Evolutionary conservation across 2,888 invertebrate genomes (phyloP).

Genomic region (Microchrysa polita): DNA sequence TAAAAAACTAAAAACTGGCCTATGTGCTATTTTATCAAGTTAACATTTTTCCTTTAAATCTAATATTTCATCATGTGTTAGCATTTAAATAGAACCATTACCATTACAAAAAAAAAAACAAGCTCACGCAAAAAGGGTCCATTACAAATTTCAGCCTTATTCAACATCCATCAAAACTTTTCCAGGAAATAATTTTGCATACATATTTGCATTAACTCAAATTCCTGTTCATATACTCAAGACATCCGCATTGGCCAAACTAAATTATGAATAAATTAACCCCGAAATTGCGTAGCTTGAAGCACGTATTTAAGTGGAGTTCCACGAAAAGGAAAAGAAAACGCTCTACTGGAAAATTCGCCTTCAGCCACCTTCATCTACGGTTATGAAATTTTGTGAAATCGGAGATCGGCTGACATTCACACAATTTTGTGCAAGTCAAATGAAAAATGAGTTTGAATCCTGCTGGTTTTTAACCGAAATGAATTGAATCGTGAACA

Average conservation of each 20-base stretch:
- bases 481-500: neutral
- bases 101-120: neutral
- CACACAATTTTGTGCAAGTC: neutral
- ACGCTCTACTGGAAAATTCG: too few relatives aligned
- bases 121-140: neutral
- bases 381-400: too few relatives aligned
- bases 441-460: too few relatives aligned
- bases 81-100: neutral
- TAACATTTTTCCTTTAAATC: too few relatives aligned
- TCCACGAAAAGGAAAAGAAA: too few relatives aligned
- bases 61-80: neutral
- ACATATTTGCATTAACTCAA: neutral
- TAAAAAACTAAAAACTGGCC: too few relatives aligned
- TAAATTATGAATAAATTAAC: constrained; percentile 39
- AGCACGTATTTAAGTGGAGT: neutral
- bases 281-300: too few relatives aligned
- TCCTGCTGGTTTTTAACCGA: too few relatives aligned
- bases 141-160: constrained; percentile 6
- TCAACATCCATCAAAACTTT: constrained; percentile 4
- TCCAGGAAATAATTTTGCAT: constrained; percentile 2
- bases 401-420: neutral
- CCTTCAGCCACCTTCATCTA: too few relatives aligned
- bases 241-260: constrained; percentile 7
- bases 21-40: too few relatives aligned
- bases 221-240: neutral